phyloP scores from a whole-genome alignment of 2,888 invertebrate genomes.

The Apodemia zela region DNA sequence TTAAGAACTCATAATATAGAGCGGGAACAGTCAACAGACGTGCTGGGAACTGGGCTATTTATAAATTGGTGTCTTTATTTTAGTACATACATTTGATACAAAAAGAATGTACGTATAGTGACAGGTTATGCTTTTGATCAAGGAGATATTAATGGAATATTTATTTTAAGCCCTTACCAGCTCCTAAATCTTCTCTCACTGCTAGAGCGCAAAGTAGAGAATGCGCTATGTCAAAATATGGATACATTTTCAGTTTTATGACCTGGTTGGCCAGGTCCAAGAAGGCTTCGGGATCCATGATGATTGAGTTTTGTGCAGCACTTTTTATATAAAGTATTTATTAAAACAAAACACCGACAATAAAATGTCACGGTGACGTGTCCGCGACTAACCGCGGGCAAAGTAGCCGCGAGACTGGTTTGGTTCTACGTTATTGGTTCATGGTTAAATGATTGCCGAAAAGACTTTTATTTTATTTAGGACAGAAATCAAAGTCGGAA shows the following conservation, averaged over 20 bases:
- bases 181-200: slow-evolving; percentile 96
- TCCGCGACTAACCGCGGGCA: slow-evolving; percentile 73
- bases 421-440: slow-evolving; percentile 35
- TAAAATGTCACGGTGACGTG: slow-evolving; percentile 53
- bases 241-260: slow-evolving; percentile 99
- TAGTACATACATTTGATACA: slow-evolving; percentile 44
- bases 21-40: slow-evolving; percentile 31
- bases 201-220: slow-evolving; percentile 96
- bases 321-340: slow-evolving; percentile 45
- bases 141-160: slow-evolving; percentile 39
- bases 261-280: slow-evolving; percentile 99
- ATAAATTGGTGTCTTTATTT: slow-evolving; percentile 69
- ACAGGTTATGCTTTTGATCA: slow-evolving; percentile 13
- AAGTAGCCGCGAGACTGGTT: slow-evolving; percentile 71
- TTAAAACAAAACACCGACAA: slow-evolving; percentile 76
- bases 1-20: slow-evolving; percentile 10
- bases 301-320: slow-evolving; percentile 44
- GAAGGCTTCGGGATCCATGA: slow-evolving; percentile 97
- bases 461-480: slow-evolving; percentile 19
- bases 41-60: slow-evolving; percentile 63
- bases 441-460: neutral
- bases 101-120: slow-evolving; percentile 6
- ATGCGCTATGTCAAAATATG: slow-evolving; percentile 99
- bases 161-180: slow-evolving; percentile 82
- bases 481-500: slow-evolving; percentile 1